phyloP scores from a whole-genome alignment of 2,113 vertebrate genomes.

The Thunnus maccoyii region DNA sequence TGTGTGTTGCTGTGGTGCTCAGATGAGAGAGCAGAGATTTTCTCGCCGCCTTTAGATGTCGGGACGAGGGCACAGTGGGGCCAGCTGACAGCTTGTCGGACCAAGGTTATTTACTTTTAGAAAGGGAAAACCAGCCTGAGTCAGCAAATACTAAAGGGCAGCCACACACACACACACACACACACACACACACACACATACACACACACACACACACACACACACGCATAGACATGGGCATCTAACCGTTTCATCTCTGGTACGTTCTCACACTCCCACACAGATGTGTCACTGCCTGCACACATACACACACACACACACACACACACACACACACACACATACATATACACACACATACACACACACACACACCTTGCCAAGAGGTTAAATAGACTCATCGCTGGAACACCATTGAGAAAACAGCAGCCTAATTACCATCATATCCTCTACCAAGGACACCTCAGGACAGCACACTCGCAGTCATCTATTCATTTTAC shows the following conservation, averaged over 20 bases:
- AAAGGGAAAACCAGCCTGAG: slow-evolving; percentile 70
- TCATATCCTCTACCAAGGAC: slow-evolving; percentile 71
- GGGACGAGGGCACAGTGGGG: slow-evolving; percentile 65
- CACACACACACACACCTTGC: slow-evolving; percentile 8
- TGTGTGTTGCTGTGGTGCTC: slow-evolving; percentile 33
- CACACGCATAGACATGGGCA: slow-evolving; percentile 13
- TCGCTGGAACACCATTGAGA: slow-evolving; percentile 50
- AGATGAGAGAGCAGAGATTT: slow-evolving; percentile 64
- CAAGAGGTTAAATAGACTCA: slow-evolving; percentile 61
- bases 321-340: slow-evolving; percentile 15
- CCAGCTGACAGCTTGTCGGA: slow-evolving; percentile 74
- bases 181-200: slow-evolving; percentile 8
- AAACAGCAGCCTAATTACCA: slow-evolving; percentile 72
- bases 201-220: slow-evolving; percentile 6
- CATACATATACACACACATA: slow-evolving; percentile 8
- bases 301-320: slow-evolving; percentile 11
- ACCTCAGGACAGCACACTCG: slow-evolving; percentile 45
- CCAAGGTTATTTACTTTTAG: slow-evolving; percentile 81
- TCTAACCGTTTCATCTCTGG: slow-evolving; percentile 21
- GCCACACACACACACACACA: slow-evolving; percentile 33
- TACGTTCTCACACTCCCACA: slow-evolving; percentile 7
- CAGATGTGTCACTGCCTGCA: neutral
- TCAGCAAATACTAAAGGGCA: slow-evolving; percentile 72
- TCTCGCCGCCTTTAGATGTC: slow-evolving; percentile 62
- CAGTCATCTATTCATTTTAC: slow-evolving; percentile 62